Evolutionary conservation across 2,113 vertebrate species (phyloP), one percentile per base, ranked within the genome.

Genomic region (Pygathrix nemaeus): DNA sequence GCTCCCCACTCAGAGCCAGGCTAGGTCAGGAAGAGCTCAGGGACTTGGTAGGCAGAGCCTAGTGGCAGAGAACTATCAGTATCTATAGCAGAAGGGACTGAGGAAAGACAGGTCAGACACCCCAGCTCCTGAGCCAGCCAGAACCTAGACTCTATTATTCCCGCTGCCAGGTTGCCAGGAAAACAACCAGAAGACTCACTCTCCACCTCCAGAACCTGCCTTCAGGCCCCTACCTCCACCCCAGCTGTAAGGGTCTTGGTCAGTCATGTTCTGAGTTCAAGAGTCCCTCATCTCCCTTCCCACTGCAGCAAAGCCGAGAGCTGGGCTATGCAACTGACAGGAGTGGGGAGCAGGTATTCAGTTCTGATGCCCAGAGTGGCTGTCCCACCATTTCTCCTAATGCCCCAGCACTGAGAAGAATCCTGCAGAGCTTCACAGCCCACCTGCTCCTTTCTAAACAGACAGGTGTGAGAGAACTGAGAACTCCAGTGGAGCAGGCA

Each of bases 401-500:
- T 87, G 61, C n/a, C 78, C 11, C 73, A 80, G 87, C 43, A 52
- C 83, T 10, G 6, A 95, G 48, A 88, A 75, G 92, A 95, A 89
- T 38, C 88, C 79, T 55, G 57, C 93, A 66, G 73, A 89, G 70
- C 38, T 55, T 61, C 80, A 20, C 6, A 32, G 66, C 76, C 73
- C 14, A 8, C 64, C 61, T 72, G 70, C 45, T 82, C 94, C 92
- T 89, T 80, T 96, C 95, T 72, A 86, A 90, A 72, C n/a, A 82
- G 66, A 93, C 92, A 96, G 75, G 80, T 95, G 43, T 87, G 79
- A 90, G 59, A 84, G 92, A 57, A 78, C 61, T 23, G 45, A 96
- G 68, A 82, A 57, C 68, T 35, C 66, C 85, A 79, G 78, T 32
- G 27, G 8, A 32, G 72, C 12, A 4, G 50, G 70, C 0, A 1